Conservation (phyloP, 2,888 invertebrate species). For the Dichetophora obliterata region DNA sequence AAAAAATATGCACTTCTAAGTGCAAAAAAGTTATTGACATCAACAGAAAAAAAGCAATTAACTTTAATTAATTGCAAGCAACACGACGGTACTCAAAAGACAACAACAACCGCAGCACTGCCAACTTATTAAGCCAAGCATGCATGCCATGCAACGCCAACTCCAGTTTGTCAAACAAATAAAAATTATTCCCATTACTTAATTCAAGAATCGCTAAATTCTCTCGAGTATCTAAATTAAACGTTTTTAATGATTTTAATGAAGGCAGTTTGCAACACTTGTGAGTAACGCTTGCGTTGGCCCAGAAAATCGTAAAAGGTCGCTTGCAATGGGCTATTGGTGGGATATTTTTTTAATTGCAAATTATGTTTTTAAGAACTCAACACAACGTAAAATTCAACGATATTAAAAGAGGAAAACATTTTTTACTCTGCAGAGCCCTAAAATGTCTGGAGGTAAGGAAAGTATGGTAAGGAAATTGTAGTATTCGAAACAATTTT, state of each 20-base stretch:
- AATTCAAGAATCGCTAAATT: constrained; percentile 4
- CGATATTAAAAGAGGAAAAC: background rate
- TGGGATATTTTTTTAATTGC: constrained; percentile 32
- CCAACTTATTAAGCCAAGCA: background rate
- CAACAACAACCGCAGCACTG: constrained; percentile 4
- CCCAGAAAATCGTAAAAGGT: background rate
- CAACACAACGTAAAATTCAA: constrained; percentile 50
- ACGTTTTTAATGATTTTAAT: constrained; percentile 32
- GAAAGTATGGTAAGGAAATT: too few relatives aligned
- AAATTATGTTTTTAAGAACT: constrained; percentile 45
- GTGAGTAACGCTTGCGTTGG: constrained; percentile 1
- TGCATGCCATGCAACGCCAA: background rate
- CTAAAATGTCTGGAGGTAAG: too few relatives aligned
- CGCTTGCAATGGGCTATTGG: background rate
- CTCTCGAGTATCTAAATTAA: constrained; percentile 25
- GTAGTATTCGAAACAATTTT: too few relatives aligned
- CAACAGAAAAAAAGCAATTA: constrained; percentile 24
- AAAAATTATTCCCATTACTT: constrained; percentile 11
- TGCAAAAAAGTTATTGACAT: too few relatives aligned
- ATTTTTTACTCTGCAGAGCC: background rate
- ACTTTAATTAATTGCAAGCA: constrained; percentile 41
- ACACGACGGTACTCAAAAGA: background rate
- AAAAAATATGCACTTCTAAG: too few relatives aligned
- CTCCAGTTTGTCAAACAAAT: constrained; percentile 7
- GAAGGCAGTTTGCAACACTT: constrained; percentile 38